Base-by-base conservation (phyloP, 2,113 vertebrate genomes). In the Macroglossus sobrinus region DNA sequence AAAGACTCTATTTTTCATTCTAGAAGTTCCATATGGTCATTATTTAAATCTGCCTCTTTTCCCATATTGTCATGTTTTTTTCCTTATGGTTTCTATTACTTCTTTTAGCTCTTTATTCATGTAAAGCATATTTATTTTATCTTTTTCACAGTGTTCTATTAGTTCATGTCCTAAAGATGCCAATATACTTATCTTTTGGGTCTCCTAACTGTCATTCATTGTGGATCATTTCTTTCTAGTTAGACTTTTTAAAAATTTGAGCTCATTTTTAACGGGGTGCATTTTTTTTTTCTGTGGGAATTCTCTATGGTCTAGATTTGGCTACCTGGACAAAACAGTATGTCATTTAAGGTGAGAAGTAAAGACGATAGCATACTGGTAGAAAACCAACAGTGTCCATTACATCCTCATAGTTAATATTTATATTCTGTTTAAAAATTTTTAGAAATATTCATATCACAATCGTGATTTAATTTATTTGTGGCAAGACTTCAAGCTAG, bases 21-120 rank as follows among this genome's bases (percentile, higher is more conserved):
- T 68, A 59, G 76, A 75, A 82, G 75, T 93, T 95, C 81, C 94
- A 95, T 93, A 95, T 94, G 38, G 57, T 84, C 69, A 90, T 87
- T 93, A 95, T 90, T 95, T 95, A 93, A 93, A 76, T 78, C 59
- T 89, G 57, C 64, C 50, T 90, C 61, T 87, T 92, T 59, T 19
- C 66, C 53, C 86, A 72, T 85, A 91, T 66, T 93, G 84, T 74
- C 88, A 82, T 87, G 26, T 82, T 45, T 75, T 69, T 75, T 94
- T 64, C 50, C 59, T 45, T 89, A 55, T 80, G 57, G 35, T 92
- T 95, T 80, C 84, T 84, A 64, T 47, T 38, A 88, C 43, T 76
- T 74, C 33, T 71, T 88, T 96, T 61, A 89, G 66, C 30, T 89
- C 40, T 90, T 95, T 89, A 81, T 57, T 93, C 78, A 53, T 76